Conservation (phyloP, 2,888 invertebrate genomes). For the Tigriopus californicus region DNA sequence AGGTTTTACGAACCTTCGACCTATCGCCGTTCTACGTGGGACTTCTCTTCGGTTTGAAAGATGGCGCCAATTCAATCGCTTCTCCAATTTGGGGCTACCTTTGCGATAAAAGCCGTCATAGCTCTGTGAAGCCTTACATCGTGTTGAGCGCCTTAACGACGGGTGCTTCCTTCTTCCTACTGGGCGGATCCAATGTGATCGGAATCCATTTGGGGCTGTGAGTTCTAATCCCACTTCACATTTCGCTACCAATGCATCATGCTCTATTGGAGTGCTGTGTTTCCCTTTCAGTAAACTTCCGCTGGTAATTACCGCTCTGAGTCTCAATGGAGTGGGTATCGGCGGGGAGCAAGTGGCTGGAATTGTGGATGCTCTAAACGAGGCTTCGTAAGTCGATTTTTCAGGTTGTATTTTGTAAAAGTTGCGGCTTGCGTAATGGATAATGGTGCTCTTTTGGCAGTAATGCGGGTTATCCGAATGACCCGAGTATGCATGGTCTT, state of each 20-base stretch:
- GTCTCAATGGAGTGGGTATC: conserved; percentile 21
- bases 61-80: conserved; percentile 22
- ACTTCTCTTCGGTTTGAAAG: conserved; percentile 22
- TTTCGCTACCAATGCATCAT: not conserved
- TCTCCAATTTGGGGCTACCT: conserved; percentile 22
- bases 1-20: conserved; percentile 18
- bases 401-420: not conserved
- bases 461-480: conserved; percentile 20
- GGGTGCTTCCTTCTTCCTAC: conserved; percentile 20
- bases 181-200: conserved; percentile 18
- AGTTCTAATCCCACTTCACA: no score
- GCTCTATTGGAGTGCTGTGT: not conserved
- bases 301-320: conserved; percentile 19
- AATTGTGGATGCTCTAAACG: conserved; percentile 21
- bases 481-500: conserved; percentile 21
- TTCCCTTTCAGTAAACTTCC: conserved; percentile 18
- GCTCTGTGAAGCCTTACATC: conserved; percentile 19
- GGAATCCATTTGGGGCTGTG: not conserved
- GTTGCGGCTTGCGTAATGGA: not conserved
- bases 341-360: conserved; percentile 22
- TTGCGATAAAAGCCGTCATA: conserved; percentile 19
- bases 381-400: conserved; percentile 21
- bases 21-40: conserved; percentile 21
- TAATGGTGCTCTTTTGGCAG: not conserved
- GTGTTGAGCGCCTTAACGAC: conserved; percentile 19